Evolutionary conservation across 53 echinoderm and acorn worm species (phyloP).

Genomic region (Apostichopus leukothele): DNA sequence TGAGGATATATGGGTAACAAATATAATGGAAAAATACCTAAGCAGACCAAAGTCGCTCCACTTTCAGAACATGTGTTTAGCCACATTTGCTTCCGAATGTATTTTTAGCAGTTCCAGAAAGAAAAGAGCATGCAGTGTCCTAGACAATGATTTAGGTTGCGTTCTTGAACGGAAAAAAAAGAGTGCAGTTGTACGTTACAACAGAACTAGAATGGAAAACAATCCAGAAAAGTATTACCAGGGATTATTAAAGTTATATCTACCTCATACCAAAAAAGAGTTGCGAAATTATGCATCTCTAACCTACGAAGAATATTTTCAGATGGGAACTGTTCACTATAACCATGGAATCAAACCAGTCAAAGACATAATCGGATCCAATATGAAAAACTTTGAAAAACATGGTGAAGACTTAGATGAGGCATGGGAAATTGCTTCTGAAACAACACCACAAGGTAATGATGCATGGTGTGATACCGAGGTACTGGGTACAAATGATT

Average conservation of each 20-base stretch:
- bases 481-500: too few species aligned
- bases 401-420: background rate
- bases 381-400: background rate
- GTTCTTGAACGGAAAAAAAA: background rate
- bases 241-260: conserved; percentile 40
- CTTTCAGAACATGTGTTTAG: conserved; percentile 9
- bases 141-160: background rate
- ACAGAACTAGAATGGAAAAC: background rate
- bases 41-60: background rate
- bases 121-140: background rate
- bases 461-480: conserved; percentile 3
- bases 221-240: conserved; percentile 36
- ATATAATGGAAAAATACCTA: conserved; percentile 33
- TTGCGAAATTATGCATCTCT: background rate
- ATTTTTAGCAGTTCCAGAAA: background rate
- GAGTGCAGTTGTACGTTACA: background rate
- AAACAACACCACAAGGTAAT: background rate
- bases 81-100: background rate
- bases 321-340: background rate
- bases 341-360: background rate
- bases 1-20: conserved; percentile 19
- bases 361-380: background rate
- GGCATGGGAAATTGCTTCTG: background rate
- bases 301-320: conserved; percentile 23
- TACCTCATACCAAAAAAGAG: conserved; percentile 41